Base-by-base conservation (phyloP, 2,888 invertebrate species). In the Acronicta psi region DNA sequence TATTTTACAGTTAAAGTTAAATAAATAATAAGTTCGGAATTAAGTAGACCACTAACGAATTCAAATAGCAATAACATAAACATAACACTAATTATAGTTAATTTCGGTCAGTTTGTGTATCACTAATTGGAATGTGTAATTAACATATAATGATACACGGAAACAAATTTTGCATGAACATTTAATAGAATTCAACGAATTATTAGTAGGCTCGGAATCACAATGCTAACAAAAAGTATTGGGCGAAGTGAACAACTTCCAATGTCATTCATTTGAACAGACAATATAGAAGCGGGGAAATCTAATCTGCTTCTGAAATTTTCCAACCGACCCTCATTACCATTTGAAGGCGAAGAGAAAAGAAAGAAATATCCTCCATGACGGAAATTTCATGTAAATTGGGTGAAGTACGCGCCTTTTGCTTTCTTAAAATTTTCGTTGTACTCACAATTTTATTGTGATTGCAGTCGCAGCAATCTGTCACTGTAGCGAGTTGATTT, bases 331-430 rank as follows among this genome's bases (percentile, higher is more conserved):
- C 88, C 86, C 87, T 90, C 89, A 90, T 92, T 91, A 90, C 86
- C 88, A 90, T 90, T 87, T 84, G 87, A 85, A 88, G 86, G 86
- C 84, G 82, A 75, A 77, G 71, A 81, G 81, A 80, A 86, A 86
- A 86, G 81, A 88, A 87, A 84, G 78, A 85, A 87, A 87, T 88
- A 88, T 83, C 85, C 83, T 84, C 81, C 87, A 85, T 86, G 82
- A 81, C 85, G 85, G 87, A 90, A 90, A 89, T 90, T 90, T 90
- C 87, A 92, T 91, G 90, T 88, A 91, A 92, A 93, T 92, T 90
- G 85, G 81, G 76, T 79, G 80, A 88, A 87, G 85, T 84, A 87
- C 75, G 73, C 84, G 79, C 75, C 84, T 77, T 79, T 84, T 82
- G 84, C 83, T 87, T 87, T 84, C 86, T 85, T 85, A 79, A 85